Evolutionary conservation across 2,888 invertebrate genomes (phyloP).

Genomic region (Imbricaverruca yamaguchii): DNA sequence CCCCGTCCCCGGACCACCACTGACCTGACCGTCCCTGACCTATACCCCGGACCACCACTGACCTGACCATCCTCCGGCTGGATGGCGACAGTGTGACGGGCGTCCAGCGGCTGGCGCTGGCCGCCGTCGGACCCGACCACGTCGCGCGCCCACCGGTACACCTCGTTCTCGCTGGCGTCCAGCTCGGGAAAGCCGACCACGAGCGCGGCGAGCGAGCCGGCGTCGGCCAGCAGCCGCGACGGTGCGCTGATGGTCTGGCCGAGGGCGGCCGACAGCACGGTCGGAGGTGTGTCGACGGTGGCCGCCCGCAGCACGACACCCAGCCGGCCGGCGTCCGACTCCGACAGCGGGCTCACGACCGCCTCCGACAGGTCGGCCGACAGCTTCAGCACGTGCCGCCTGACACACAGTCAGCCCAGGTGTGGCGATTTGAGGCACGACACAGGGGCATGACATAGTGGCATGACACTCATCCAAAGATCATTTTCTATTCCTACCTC

Average conservation of each 20-base stretch:
- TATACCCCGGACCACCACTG: neutral
- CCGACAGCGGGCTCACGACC: neutral
- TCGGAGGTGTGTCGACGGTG: conserved; percentile 34
- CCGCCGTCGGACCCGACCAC: neutral
- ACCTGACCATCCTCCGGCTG: conserved; percentile 37
- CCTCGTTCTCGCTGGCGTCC: conserved; percentile 39
- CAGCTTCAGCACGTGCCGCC: conserved; percentile 39
- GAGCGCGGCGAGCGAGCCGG: conserved; percentile 43
- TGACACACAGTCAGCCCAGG: neutral
- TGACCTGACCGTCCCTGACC: neutral
- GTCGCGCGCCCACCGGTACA: conserved; percentile 40
- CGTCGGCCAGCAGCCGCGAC: conserved; percentile 44
- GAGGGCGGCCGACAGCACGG: conserved; percentile 41
- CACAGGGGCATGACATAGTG: no score
- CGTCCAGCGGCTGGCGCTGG: neutral
- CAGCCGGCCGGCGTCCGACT: neutral
- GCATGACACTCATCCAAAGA: no score
- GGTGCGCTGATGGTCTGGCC: conserved; percentile 44
- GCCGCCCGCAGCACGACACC: conserved; percentile 20
- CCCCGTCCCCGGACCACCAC: neutral
- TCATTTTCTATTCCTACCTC: no score
- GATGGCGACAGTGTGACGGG: conserved; percentile 31
- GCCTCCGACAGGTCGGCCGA: conserved; percentile 35
- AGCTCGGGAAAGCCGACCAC: conserved; percentile 48
- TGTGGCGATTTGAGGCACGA: no score